Conservation (phyloP, 2,888 invertebrate genomes). For the Sabellastarte sp. region DNA sequence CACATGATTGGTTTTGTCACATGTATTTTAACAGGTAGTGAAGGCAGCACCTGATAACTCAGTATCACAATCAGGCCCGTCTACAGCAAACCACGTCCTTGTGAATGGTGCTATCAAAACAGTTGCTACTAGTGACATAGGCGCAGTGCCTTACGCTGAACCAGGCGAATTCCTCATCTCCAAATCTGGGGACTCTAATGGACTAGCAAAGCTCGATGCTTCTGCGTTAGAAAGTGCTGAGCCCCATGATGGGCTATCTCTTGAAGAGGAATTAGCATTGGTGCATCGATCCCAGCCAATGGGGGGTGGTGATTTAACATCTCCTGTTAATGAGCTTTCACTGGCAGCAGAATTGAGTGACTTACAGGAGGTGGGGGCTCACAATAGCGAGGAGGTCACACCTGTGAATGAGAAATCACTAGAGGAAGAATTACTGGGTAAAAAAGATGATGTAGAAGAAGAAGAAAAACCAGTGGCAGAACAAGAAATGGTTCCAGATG, state of each 20-base stretch:
- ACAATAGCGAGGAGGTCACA: background rate
- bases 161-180: background rate
- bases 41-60: background rate
- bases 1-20: too few relatives aligned
- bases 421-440: background rate
- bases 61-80: background rate
- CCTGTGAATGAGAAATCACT: background rate
- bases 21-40: too few relatives aligned
- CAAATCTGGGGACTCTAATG: background rate
- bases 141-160: background rate
- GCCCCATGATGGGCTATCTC: too few relatives aligned
- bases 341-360: conserved; percentile 24
- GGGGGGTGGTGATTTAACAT: background rate
- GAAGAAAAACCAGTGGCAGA: too few relatives aligned
- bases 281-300: background rate
- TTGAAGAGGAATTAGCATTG: too few relatives aligned
- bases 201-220: background rate
- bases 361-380: background rate
- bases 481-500: too few relatives aligned
- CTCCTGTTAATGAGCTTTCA: conserved; percentile 28
- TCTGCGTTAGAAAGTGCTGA: background rate
- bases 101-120: background rate
- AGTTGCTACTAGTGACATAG: background rate
- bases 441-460: too few relatives aligned
- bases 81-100: background rate